Evolutionary conservation across 64 coral and sea anemone genomes (phyloP).

Genomic region (Pocillopora damicornis): DNA sequence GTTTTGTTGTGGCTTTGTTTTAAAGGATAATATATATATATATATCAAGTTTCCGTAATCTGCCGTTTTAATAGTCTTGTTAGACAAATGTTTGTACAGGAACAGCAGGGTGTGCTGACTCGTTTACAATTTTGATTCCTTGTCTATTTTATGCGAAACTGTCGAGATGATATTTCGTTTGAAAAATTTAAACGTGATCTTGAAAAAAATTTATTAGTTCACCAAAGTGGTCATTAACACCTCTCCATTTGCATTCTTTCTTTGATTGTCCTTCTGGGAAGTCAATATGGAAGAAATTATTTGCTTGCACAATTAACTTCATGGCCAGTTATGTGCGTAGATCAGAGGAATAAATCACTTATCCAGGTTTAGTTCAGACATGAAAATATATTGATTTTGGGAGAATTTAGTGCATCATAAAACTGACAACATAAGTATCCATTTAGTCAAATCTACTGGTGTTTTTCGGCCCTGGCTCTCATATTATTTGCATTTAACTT

Average conservation of each 20-base stretch:
- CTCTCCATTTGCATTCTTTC: constrained; percentile 3
- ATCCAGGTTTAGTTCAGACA: neutral
- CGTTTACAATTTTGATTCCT: neutral
- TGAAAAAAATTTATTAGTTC: neutral
- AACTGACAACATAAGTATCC: neutral
- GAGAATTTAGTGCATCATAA: neutral
- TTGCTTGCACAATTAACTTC: neutral
- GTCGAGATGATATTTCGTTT: neutral
- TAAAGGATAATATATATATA: neutral
- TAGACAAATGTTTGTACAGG: constrained; percentile 5
- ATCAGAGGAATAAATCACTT: neutral
- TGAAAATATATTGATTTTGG: constrained; percentile 26
- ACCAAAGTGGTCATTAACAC: constrained; percentile 2
- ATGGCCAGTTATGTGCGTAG: neutral
- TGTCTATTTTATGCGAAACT: neutral
- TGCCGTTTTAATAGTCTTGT: neutral
- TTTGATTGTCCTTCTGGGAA: neutral
- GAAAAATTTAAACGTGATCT: constrained; percentile 5
- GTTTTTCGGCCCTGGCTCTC: neutral
- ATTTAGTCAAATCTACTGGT: neutral
- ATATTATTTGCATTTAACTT: constrained; percentile 3
- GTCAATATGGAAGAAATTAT: constrained; percentile 12
- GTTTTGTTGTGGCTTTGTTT: constrained; percentile 14
- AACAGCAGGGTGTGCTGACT: neutral
- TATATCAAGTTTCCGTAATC: neutral